Evolutionary conservation across 1,140 invertebrate species (phyloP).

Genomic region (Drosophila equinoxialis): DNA sequence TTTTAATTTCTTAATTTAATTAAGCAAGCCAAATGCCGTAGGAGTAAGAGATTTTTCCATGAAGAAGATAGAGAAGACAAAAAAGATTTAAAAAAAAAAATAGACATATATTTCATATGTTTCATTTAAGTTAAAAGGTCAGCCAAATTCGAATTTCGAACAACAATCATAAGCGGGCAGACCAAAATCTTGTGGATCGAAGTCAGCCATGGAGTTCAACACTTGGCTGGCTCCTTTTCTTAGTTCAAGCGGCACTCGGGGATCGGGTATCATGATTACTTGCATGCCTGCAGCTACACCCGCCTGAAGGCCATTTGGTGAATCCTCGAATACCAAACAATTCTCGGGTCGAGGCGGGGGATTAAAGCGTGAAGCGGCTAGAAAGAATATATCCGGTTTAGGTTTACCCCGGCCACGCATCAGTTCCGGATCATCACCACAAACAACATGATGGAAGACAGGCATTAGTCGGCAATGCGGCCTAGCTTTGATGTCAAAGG

Average conservation of each 20-base stretch:
- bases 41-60: neutral
- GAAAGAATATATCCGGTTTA: conserved; percentile 94
- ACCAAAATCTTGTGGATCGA: conserved; percentile 93
- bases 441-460: conserved; percentile 91
- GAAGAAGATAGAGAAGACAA: neutral
- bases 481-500: conserved; percentile 88
- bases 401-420: conserved; percentile 89
- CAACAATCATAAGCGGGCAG: conserved; percentile 85
- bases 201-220: conserved; percentile 90
- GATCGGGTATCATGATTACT: conserved; percentile 93
- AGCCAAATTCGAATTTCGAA: conserved; percentile 40
- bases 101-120: no score
- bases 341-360: conserved; percentile 88
- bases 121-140: neutral
- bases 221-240: conserved; percentile 88
- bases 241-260: conserved; percentile 85
- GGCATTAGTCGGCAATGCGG: conserved; percentile 88
- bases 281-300: conserved; percentile 93
- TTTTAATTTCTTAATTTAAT: conserved; percentile 52
- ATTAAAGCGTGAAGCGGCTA: conserved; percentile 91
- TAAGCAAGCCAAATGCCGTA: conserved; percentile 30
- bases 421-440: conserved; percentile 93
- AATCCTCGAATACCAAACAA: conserved; percentile 97
- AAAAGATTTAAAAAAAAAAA: neutral
- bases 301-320: conserved; percentile 92